Evolutionary conservation across 2,888 invertebrate genomes (phyloP), one percentile per base, ranked within the genome.

Genomic region (Allygus modestus): DNA sequence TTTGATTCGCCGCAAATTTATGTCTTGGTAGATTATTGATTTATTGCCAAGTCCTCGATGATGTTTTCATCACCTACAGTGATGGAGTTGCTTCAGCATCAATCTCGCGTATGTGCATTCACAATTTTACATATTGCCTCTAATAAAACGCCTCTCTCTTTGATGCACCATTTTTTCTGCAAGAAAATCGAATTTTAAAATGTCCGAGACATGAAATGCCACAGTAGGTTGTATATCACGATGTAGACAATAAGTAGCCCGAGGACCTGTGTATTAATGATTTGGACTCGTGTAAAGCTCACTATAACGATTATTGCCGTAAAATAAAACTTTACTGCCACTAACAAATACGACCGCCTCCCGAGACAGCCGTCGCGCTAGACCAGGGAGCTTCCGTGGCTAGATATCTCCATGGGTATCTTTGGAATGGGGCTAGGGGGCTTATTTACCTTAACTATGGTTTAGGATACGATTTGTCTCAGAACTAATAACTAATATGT

Each of bases 291-390:
- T 54, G 54, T 54, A 23, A 54, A 54, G 23, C 54, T 9, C 54
- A 15, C 43, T 73, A 43, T 73, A 73, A 73, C 31, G 41, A 23
- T 73, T 73, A 73, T 73, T 73, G 73, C 73, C 43, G 73, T 73
- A 43, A 73, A 73, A 73, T 73, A 73, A 73, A 73, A 73, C 43
- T 73, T 73, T 73, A 73, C 33, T 73, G 73, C 43, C 54, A 54
- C 54, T 54, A 54, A 54, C 54, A 23, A 54, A 54, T 54, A 54
- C 54, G 54, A 54, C 54, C 54, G 20, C 54, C 54, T 23, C 54
- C 73, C 11, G 23, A 20, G 23, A 37, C 1, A 41, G 7, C 33
- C 33, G 73, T 0, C 33, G 11, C n/a, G n/a, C n/a, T n/a, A n/a
- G n/a, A n/a, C n/a, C n/a, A n/a, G n/a, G n/a, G n/a, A 15, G 17